Percentiles rank a stretch among this genome's conserved stretches.
Evolutionary conservation across 2,888 invertebrate species (phyloP).

Genomic region (Geophilus truncorum): DNA sequence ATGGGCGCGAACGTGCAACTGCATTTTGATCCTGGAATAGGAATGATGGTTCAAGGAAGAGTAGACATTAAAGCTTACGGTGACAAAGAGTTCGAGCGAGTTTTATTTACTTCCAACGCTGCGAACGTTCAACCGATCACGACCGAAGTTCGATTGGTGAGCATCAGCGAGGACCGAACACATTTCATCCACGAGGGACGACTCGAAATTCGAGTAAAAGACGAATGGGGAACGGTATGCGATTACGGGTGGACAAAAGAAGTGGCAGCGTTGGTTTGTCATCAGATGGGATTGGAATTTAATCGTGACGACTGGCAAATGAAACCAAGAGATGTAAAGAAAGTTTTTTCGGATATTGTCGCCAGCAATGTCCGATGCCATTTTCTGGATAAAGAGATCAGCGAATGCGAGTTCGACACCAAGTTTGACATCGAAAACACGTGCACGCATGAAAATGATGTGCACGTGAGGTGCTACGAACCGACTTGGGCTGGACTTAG

Average conservation of each 20-base stretch:
- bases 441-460: conserved; percentile 77
- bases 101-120: neutral
- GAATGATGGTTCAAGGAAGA: conserved; percentile 93
- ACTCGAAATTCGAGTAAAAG: conserved; percentile 73
- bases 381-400: conserved; percentile 85
- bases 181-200: conserved; percentile 57
- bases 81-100: neutral
- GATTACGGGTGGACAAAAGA: conserved; percentile 90
- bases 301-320: conserved; percentile 89
- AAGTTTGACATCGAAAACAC: conserved; percentile 77
- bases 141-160: neutral
- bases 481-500: conserved; percentile 92
- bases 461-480: conserved; percentile 80
- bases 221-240: conserved; percentile 95
- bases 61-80: conserved; percentile 51
- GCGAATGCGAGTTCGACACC: conserved; percentile 66
- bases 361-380: conserved; percentile 82
- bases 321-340: conserved; percentile 49
- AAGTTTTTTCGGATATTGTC: conserved; percentile 45
- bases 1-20: conserved; percentile 83
- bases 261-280: conserved; percentile 88
- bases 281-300: conserved; percentile 85
- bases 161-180: neutral
- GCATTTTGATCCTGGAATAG: conserved; percentile 73
- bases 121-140: conserved; percentile 56